A percentile compares a stretch with the other conserved stretches of the same genome.
Evolutionary conservation across 1,140 invertebrate species (phyloP).

Genomic region (Gerris buenoi): DNA sequence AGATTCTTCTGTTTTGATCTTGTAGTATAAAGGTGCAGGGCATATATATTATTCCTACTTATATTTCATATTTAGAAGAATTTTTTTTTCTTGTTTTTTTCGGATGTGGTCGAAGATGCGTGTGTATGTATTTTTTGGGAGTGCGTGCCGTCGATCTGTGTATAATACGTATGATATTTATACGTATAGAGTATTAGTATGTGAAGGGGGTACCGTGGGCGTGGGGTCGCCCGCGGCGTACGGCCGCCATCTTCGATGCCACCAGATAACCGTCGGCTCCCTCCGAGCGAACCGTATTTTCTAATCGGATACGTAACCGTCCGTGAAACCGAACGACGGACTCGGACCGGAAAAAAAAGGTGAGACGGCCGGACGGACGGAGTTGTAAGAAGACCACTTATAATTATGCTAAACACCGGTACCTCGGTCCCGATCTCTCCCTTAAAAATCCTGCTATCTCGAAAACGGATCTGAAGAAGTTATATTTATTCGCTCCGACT

Average conservation of each 20-base stretch:
- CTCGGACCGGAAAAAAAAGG: not conserved
- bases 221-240: not conserved
- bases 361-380: not conserved
- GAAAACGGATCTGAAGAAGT: too few relatives aligned
- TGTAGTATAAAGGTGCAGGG: not conserved
- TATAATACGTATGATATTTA: too few relatives aligned
- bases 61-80: not conserved
- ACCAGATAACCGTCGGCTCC: not conserved
- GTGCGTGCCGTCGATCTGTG: too few relatives aligned
- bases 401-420: constrained; percentile 3
- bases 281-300: not conserved
- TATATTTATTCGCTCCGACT: not conserved
- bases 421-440: not conserved
- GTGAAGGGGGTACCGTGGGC: too few relatives aligned
- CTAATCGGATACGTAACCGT: not conserved
- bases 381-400: not conserved
- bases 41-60: not conserved
- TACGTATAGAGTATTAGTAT: too few relatives aligned
- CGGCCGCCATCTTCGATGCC: not conserved
- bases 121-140: too few relatives aligned
- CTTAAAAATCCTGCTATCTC: not conserved
- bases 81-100: not conserved
- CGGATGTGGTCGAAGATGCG: too few relatives aligned
- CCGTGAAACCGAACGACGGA: not conserved
- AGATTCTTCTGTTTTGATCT: not conserved